A percentile compares a stretch with the other conserved stretches of the same genome.
These are phyloP conservation scores for Tenualosa ilisha DNA, from an alignment of 2,797 vertebrate species.

Conservation along the genomic window DNA sequence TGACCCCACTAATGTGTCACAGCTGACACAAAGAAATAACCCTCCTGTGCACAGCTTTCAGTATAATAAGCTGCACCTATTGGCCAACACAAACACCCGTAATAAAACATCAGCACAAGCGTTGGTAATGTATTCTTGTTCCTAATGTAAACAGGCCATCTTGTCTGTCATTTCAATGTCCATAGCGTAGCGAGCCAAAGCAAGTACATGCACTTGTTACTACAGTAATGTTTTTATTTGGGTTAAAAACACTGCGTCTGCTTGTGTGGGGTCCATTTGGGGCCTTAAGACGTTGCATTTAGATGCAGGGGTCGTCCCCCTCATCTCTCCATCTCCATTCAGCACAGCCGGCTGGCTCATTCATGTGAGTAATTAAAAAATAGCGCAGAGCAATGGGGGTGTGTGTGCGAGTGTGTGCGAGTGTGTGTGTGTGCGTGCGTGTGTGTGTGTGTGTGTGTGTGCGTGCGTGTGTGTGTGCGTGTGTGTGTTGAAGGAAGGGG, in stretches of 20 bases:
- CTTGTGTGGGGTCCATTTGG: not conserved
- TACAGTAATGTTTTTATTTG: not conserved
- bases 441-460: too few relatives aligned
- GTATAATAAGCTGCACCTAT: not conserved
- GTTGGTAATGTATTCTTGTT: not conserved
- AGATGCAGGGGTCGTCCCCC: slow-evolving; percentile 22
- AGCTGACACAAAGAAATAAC: not conserved
- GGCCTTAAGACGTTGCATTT: not conserved
- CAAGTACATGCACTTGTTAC: not conserved
- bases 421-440: too few relatives aligned
- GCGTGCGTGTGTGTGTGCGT: not conserved
- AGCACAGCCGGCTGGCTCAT: slow-evolving; percentile 36
- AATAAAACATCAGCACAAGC: not conserved
- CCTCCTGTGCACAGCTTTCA: not conserved
- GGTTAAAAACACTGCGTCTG: slow-evolving; percentile 4
- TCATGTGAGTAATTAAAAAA: slow-evolving; percentile 44
- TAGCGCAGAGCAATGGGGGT: not conserved
- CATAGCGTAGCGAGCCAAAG: not conserved
- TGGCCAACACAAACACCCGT: not conserved
- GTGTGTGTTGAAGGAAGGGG: not conserved
- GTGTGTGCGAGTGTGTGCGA: not conserved
- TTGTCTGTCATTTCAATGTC: not conserved
- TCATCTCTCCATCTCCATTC: slow-evolving; percentile 32
- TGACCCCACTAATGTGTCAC: not conserved
- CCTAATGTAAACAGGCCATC: not conserved